Base-by-base conservation (phyloP, 2,888 invertebrate genomes). In the Anorthoa munda region DNA sequence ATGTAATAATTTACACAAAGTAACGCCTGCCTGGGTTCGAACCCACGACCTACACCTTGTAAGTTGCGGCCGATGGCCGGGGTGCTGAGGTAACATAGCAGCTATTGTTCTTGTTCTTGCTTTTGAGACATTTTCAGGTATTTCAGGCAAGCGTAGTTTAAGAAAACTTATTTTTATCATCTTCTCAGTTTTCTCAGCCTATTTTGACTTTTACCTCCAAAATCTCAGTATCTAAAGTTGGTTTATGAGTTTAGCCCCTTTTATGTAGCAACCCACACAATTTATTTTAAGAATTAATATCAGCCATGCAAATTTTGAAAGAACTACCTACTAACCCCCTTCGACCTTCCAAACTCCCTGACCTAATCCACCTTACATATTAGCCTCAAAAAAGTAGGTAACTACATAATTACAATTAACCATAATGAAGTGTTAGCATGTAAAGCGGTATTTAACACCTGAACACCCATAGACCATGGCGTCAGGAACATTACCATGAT, bases 401-500 rank as follows among this genome's bases (percentile, higher is more conserved):
- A 7, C 39, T 39, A 39, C 39, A 9, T 39, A 39, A 39, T 1
- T 23, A 21, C 55, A 2, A 70, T 67, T 66, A 51, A 68, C 58
- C 15, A 51, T 69, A 67, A 82, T 64, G 63, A 71, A 56, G 73
- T 77, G 81, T 70, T 45, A 66, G 71, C 79, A 69, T 50, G 59
- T 55, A 55, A 69, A 80, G 45, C 55, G 56, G 72, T 48, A 67
- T 65, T 77, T 77, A 75, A 53, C 76, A 70, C 74, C 56, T 64
- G 70, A 69, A 61, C 75, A 60, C 65, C 60, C 69, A 64, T 70
- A 72, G 18, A 72, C 45, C 75, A 73, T 75, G 75, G 80, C 73
- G 82, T 73, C 60, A 67, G 60, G 63, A 4, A 46, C 0, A 84
- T 86, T 86, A 86, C 65, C 87, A 86, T 85, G 56, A 15, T 31